Conservation (phyloP, 2,888 invertebrate genomes). For the Drosophila rellima region DNA sequence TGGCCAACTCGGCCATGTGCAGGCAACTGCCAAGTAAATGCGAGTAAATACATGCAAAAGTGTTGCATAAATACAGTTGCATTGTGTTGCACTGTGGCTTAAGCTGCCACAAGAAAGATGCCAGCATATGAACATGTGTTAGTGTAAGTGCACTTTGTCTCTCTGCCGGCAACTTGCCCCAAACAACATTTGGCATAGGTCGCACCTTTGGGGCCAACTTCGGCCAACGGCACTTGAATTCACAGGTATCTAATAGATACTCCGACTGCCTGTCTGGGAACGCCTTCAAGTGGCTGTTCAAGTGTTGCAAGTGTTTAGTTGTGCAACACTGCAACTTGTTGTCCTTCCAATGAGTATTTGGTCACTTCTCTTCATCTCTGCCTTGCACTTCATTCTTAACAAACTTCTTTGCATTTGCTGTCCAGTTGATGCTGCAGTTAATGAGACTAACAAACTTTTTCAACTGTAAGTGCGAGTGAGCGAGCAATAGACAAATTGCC, state of each 20-base stretch:
- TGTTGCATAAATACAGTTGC: conserved; percentile 12
- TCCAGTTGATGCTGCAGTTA: conserved; percentile 12
- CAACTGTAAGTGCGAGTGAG: background rate
- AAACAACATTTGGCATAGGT: conserved; percentile 44
- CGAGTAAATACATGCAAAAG: conserved; percentile 30
- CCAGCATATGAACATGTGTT: conserved; percentile 37
- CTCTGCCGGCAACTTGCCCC: conserved; percentile 5
- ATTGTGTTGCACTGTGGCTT: conserved; percentile 21
- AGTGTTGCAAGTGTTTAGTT: conserved; percentile 27
- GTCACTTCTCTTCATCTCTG: background rate
- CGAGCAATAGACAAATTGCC: no score
- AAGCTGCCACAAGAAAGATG: conserved; percentile 37
- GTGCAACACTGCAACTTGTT: conserved; percentile 7
- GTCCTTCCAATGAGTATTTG: conserved; percentile 10
- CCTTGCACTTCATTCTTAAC: background rate
- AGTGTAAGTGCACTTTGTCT: conserved; percentile 33
- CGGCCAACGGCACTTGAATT: conserved; percentile 49
- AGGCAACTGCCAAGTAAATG: conserved; percentile 44
- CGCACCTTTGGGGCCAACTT: conserved; percentile 40
- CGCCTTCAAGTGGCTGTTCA: conserved; percentile 24
- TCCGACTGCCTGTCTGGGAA: conserved; percentile 3
- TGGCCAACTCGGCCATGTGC: conserved; percentile 36
- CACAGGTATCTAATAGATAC: conserved; percentile 38
- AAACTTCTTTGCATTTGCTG: conserved; percentile 27
- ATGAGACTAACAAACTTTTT: conserved; percentile 31